Base-by-base conservation (phyloP, 2,797 vertebrate species). In the Paratrypauchen microcephalus region DNA sequence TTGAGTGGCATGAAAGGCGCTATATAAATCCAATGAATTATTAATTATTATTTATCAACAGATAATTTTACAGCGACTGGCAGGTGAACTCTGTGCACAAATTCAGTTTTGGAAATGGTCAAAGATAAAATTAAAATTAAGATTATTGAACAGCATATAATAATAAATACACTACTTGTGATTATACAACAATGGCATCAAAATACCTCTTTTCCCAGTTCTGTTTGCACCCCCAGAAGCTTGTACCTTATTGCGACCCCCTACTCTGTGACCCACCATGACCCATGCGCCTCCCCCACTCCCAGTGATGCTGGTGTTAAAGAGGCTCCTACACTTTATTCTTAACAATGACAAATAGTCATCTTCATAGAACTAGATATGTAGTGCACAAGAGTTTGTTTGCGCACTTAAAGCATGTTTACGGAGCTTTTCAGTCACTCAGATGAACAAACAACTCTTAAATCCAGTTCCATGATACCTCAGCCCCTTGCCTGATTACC, bases 221-320 rank as follows among this genome's bases (percentile, higher is more conserved):
- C 19, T 65, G 24, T 48, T 24, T 50, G 47, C 45, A 18, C 26
- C 24, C 63, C 63, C 45, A 65, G 24, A 64, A 65, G 47, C 26
- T 65, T 41, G 6, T 18, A 47, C 9, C 41, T 7, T 47, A 65
- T 18, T 52, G 41, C 26, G 47, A 65, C 63, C 63, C 45, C 63
- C 63, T 65, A 65, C 45, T 50, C 63, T 28, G 63, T 65, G 63
- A 65, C 63, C 63, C 63, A 50, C 45, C 63, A 50, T 65, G 63
- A 65, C 63, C 63, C 47, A 65, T 52, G 63, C 19, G 63, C 63
- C 63, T 65, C 63, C 63, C 63, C 63, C 63, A 52, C 47, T 65
- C 24, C 8, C 18, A n/a, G 3, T 52, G 23, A 11, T 63, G 39
- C 61, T 45, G n/a, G 21, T 24, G 21, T 18, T 63, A 47, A 47